Conservation (phyloP, 2,797 vertebrate genomes). For the Oophaga sylvatica region DNA sequence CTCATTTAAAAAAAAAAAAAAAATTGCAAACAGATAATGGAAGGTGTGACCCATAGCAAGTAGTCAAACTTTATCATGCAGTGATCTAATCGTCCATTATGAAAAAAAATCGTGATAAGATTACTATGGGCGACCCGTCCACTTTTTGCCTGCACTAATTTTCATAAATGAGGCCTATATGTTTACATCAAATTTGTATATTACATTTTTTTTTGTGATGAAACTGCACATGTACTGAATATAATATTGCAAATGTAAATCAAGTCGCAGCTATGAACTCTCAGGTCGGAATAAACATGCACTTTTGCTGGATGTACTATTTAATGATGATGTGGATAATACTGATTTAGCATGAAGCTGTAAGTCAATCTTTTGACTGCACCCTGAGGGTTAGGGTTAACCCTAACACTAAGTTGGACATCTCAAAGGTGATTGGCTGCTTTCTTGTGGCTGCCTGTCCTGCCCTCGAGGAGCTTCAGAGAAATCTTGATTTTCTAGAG, state of each 20-base stretch:
- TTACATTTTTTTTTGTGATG: background rate
- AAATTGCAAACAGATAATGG: background rate
- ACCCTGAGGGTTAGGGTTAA: background rate
- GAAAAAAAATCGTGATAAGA: background rate
- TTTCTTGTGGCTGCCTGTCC: background rate
- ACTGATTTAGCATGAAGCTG: background rate
- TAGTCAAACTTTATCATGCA: background rate
- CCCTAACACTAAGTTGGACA: too few relatives aligned
- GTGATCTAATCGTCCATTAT: background rate
- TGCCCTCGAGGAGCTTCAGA: background rate
- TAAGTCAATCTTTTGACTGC: background rate
- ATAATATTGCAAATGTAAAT: background rate
- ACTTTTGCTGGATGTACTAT: background rate
- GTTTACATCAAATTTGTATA: background rate
- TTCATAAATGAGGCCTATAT: background rate
- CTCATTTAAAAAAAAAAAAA: background rate
- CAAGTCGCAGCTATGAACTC: background rate
- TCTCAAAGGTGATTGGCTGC: too few relatives aligned
- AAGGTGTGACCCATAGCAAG: background rate
- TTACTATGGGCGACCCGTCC: background rate
- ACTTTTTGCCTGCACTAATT: background rate
- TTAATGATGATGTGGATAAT: background rate
- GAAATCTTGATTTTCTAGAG: background rate
- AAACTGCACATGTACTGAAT: background rate
- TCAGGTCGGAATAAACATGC: background rate